A percentile compares a stretch with the other conserved stretches of the same genome.
These are phyloP conservation scores for Saturnia pavonia DNA, from an alignment of 2,888 invertebrate genomes.

Conservation along the genomic window DNA sequence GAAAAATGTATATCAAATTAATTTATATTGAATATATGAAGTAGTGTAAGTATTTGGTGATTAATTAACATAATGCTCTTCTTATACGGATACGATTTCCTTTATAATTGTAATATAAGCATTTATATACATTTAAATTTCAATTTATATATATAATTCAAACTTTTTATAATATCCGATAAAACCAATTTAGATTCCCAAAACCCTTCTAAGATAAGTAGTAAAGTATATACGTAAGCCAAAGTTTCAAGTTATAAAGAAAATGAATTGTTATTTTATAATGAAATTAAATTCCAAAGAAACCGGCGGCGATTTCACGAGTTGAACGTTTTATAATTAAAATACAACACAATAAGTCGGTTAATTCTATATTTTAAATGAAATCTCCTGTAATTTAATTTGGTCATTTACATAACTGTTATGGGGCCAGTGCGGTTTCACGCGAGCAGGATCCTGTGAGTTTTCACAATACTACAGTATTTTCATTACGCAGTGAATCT, in stretches of 20 bases:
- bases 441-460: neutral
- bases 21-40: neutral
- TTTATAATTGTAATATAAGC: neutral
- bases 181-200: neutral
- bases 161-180: neutral
- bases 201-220: neutral
- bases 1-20: too few relatives aligned
- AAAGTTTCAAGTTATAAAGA: slow-evolving; percentile 2
- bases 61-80: neutral
- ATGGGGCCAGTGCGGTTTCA: slow-evolving; percentile 27
- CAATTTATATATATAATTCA: neutral
- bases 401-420: slow-evolving; percentile 30
- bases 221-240: neutral
- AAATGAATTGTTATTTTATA: slow-evolving; percentile 15
- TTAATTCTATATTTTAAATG: slow-evolving; percentile 27
- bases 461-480: neutral
- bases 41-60: neutral
- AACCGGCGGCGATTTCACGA: neutral
- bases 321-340: slow-evolving; percentile 18
- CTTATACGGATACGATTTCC: neutral
- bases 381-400: slow-evolving; percentile 31
- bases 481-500: neutral
- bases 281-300: slow-evolving; percentile 15
- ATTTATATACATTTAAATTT: neutral
- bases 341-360: slow-evolving; percentile 18